A percentile compares a stretch with the other conserved stretches of the same genome.
phyloP scores from a whole-genome alignment of 2,113 vertebrate species.

The Clarias gariepinus region DNA sequence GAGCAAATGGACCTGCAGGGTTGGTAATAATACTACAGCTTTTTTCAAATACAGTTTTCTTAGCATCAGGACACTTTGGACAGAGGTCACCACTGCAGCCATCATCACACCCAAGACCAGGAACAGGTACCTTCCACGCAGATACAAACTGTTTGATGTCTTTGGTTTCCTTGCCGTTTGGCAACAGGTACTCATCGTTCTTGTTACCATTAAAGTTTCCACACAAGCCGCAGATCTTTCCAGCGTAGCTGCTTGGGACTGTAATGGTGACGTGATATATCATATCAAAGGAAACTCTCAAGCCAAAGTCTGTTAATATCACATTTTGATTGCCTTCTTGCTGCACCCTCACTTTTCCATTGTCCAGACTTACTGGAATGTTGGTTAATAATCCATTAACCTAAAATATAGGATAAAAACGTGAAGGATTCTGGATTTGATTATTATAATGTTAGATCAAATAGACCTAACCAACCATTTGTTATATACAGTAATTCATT shows the following conservation, averaged over 20 bases:
- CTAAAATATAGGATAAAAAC: constrained; percentile 47
- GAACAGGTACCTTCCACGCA: constrained; percentile 56
- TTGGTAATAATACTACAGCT: constrained; percentile 57
- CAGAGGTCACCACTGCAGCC: constrained; percentile 54
- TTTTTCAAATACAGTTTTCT: constrained; percentile 49
- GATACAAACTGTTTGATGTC: constrained; percentile 46
- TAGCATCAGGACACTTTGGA: constrained; percentile 24
- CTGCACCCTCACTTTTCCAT: constrained; percentile 48
- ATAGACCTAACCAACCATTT: not conserved
- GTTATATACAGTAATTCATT: not conserved
- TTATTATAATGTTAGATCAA: not conserved
- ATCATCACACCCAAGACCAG: constrained; percentile 51
- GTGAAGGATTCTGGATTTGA: not conserved
- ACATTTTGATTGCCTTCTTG: constrained; percentile 25
- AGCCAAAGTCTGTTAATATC: constrained; percentile 60
- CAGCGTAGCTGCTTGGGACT: constrained; percentile 61
- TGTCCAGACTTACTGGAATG: constrained; percentile 45
- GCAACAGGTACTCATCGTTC: constrained; percentile 54
- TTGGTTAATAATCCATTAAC: constrained; percentile 49
- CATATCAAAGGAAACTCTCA: constrained; percentile 60
- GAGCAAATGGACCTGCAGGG: constrained; percentile 55
- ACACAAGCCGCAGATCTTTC: constrained; percentile 64
- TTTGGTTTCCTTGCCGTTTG: constrained; percentile 44
- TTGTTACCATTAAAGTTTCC: constrained; percentile 63
- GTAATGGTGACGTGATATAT: constrained; percentile 58